Evolutionary conservation across 1,140 invertebrate species (phyloP).

Genomic region (Phortica variegata): DNA sequence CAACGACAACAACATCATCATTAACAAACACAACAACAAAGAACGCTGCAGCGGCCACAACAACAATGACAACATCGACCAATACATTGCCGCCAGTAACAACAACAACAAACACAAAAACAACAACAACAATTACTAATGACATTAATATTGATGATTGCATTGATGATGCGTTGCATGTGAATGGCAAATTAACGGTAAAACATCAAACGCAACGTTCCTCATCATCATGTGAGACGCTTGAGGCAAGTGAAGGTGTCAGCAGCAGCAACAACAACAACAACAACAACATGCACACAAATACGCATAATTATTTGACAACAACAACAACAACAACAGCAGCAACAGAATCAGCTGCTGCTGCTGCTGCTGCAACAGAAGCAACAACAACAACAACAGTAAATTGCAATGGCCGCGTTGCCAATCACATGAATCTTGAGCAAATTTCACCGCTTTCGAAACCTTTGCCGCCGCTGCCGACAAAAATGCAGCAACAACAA

Average conservation of each 20-base stretch:
- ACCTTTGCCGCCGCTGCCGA: slow-evolving; percentile 44
- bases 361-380: slow-evolving; percentile 14
- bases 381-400: too few species aligned
- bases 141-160: too few species aligned
- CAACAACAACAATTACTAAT: not conserved
- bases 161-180: too few species aligned
- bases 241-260: slow-evolving; percentile 46
- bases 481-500: slow-evolving; percentile 20
- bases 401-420: too few species aligned
- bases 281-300: too few species aligned
- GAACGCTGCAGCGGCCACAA: slow-evolving; percentile 2
- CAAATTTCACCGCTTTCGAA: slow-evolving; percentile 29
- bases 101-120: slow-evolving; percentile 11
- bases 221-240: slow-evolving; percentile 49
- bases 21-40: not conserved
- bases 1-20: not conserved
- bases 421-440: too few species aligned
- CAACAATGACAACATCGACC: not conserved
- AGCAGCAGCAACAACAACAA: slow-evolving; percentile 7
- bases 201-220: slow-evolving; percentile 11
- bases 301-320: too few species aligned
- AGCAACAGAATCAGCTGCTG: not conserved
- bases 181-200: too few species aligned
- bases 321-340: not conserved
- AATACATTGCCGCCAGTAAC: slow-evolving; percentile 1